These are phyloP conservation scores for Apus apus DNA, from an alignment of 2,113 vertebrate species.

Conservation along the genomic window DNA sequence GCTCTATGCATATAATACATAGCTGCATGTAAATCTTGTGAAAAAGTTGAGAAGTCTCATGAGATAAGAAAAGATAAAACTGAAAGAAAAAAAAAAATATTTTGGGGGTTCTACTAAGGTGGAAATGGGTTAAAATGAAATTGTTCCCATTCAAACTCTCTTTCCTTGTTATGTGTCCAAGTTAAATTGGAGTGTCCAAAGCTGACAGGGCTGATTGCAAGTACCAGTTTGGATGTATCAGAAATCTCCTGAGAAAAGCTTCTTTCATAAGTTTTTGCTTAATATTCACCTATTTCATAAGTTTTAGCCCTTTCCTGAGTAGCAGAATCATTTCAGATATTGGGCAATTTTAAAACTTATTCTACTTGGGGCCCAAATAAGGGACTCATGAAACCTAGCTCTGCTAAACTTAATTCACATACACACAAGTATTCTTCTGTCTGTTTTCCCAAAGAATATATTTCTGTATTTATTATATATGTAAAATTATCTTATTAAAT, in stretches of 20 bases:
- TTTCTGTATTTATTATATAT: not conserved
- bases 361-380: not conserved
- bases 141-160: not conserved
- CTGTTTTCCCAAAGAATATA: not conserved
- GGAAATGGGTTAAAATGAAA: not conserved
- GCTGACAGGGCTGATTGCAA: not conserved
- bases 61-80: not conserved
- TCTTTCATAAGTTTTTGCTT: not conserved
- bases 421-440: not conserved
- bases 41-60: not conserved
- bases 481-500: not conserved
- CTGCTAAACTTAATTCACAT: not conserved
- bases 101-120: not conserved
- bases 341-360: not conserved
- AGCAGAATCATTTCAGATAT: not conserved
- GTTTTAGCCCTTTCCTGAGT: not conserved
- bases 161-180: not conserved
- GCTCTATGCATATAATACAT: rapidly evolving
- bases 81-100: not conserved
- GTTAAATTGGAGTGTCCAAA: rapidly evolving
- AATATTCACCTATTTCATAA: not conserved
- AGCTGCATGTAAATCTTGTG: not conserved
- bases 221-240: not conserved
- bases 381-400: not conserved
- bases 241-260: not conserved